Evolutionary conservation across 2,113 vertebrate genomes (phyloP).

Genomic region (Zosterops lateralis): DNA sequence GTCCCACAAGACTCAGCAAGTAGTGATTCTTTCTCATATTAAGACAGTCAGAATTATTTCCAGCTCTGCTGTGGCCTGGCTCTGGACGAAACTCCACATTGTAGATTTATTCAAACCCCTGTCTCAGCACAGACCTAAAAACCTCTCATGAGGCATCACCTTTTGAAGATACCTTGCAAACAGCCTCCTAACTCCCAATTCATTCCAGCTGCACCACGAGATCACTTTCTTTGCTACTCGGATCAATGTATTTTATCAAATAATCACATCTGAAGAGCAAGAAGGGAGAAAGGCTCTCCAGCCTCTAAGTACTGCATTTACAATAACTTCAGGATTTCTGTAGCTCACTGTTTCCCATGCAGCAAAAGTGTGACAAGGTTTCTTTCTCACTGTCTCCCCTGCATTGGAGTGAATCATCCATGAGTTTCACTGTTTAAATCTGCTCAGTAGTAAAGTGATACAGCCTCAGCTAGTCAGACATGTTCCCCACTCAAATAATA

Average conservation of each 20-base stretch:
- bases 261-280: slow-evolving; percentile 41
- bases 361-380: background rate
- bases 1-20: background rate
- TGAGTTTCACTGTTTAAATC: background rate
- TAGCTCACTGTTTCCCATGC: background rate
- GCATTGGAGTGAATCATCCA: background rate
- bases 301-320: background rate
- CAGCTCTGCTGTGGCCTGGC: slow-evolving; percentile 39
- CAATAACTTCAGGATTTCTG: background rate
- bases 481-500: background rate
- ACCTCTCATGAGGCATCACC: slow-evolving; percentile 28
- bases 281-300: background rate
- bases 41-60: slow-evolving; percentile 42
- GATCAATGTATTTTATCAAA: slow-evolving; percentile 53
- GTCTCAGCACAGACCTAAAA: background rate
- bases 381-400: background rate
- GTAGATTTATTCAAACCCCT: slow-evolving; percentile 23
- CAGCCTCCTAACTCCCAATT: slow-evolving; percentile 23
- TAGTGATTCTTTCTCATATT: slow-evolving; percentile 17
- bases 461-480: background rate
- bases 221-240: slow-evolving; percentile 33
- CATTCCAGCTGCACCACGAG: slow-evolving; percentile 39
- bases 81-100: background rate
- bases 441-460: background rate
- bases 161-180: slow-evolving; percentile 23